phyloP scores from a whole-genome alignment of 2,888 invertebrate species.

The Clepsis dumicolana region DNA sequence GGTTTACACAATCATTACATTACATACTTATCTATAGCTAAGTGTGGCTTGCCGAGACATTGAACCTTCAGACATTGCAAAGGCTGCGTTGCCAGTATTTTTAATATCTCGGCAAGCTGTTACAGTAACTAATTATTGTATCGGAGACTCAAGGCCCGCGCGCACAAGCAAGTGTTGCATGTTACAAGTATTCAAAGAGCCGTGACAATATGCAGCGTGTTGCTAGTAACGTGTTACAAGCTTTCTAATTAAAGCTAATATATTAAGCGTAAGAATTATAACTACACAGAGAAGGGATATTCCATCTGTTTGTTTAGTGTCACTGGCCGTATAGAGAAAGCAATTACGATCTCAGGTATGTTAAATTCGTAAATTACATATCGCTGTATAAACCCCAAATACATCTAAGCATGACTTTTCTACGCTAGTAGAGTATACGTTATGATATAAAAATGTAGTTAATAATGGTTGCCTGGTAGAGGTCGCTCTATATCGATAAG shows the following conservation, averaged over 20 bases:
- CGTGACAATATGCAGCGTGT: background rate
- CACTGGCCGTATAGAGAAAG: background rate
- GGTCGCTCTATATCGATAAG: no score
- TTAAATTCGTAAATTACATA: no score
- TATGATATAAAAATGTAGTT: no score
- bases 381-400: no score
- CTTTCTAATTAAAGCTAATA: constrained; percentile 40
- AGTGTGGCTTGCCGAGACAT: constrained; percentile 66
- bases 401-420: no score
- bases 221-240: constrained; percentile 12
- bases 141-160: constrained; percentile 60
- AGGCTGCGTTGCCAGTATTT: constrained; percentile 40
- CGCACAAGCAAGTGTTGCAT: constrained; percentile 60
- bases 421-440: no score
- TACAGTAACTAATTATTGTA: constrained; percentile 73
- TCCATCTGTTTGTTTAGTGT: background rate
- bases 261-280: constrained; percentile 35
- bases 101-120: constrained; percentile 68
- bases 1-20: constrained; percentile 67
- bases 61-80: constrained; percentile 22
- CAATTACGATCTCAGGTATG: no score
- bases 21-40: constrained; percentile 64
- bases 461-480: no score
- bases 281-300: constrained; percentile 8
- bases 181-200: constrained; percentile 57